A percentile compares a stretch with the other conserved stretches of the same genome.
Conservation (phyloP, 2,797 vertebrate species). For the Spheniscus humboldti region DNA sequence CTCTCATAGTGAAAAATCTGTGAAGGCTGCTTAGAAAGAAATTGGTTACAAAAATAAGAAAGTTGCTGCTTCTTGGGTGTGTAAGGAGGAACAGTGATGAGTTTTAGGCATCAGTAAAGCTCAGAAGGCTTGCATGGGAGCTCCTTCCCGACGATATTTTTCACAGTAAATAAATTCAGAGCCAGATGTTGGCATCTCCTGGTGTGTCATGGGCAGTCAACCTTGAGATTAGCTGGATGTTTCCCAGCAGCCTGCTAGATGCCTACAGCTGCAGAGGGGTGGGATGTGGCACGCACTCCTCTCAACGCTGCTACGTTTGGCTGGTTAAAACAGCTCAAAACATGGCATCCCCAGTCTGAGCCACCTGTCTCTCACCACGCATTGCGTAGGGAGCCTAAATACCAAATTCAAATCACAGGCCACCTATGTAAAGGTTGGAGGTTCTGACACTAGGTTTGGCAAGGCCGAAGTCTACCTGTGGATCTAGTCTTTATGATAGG, state of each 20-base stretch:
- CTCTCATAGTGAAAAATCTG: not conserved
- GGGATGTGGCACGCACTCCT: not conserved
- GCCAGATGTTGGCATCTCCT: not conserved
- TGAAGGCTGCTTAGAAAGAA: not conserved
- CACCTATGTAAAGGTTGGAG: not conserved
- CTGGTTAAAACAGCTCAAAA: not conserved
- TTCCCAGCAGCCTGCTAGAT: not conserved
- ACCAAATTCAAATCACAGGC: not conserved
- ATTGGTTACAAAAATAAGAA: not conserved
- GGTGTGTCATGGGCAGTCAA: not conserved
- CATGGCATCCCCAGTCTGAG: not conserved
- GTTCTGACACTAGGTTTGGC: not conserved
- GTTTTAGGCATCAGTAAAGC: not conserved
- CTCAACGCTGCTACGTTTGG: not conserved
- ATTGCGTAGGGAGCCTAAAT: not conserved
- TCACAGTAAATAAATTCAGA: not conserved
- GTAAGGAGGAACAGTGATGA: not conserved
- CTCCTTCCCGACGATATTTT: not conserved
- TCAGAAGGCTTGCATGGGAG: not conserved
- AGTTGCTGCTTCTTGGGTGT: not conserved
- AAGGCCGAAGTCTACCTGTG: not conserved
- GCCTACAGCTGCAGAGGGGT: not conserved
- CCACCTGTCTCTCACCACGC: not conserved
- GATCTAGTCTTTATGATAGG: not conserved
- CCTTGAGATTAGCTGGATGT: not conserved